Evolutionary conservation across 2,113 vertebrate genomes (phyloP), one percentile per base, ranked within the genome.

Genomic region (Pyxicephalus adspersus): DNA sequence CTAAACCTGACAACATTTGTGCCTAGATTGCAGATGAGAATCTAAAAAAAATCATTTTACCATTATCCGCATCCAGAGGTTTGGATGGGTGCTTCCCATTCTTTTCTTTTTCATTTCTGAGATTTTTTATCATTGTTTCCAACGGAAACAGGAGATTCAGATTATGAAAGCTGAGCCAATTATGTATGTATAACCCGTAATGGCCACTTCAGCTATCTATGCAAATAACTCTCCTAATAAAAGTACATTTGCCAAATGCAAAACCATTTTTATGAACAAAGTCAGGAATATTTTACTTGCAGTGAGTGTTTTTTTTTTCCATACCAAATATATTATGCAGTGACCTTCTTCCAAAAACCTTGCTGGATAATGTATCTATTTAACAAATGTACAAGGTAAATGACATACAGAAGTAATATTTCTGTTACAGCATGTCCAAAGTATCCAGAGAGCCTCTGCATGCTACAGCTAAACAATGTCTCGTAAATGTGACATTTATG

Each of bases 401-500:
- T 55, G 0, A 78, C 26, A 51, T 60, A 60, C 26, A 54, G 57
- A 54, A 22, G 38, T 79, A 34, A 64, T 58, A 60, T 54, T 64
- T 38, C 50, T 73, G 50, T 52, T 72, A 64, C 58, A 61, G 34
- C 25, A 8, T 63, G 64, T 54, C 57, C 58, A 73, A 73, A 80
- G 60, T 80, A 60, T 63, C 18, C 54, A 63, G 26, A 52, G 31
- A 73, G 50, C 64, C 67, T 72, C 78, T 64, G 78, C 55, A 71
- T 80, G 66, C 55, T 63, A 23, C 65, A 80, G 61, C 66, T 61
- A 80, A 58, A 63, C 77, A 71, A 71, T 61, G 65, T 60, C 77
- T 71, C 38, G 34, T 80, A 80, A 80, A 80, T 71, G 66, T 78
- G 63, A 78, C 63, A 78, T 78, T 78, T 78, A 78, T 78, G 76